Conservation (phyloP, 2,797 vertebrate genomes). For the Bradypus variegatus region DNA sequence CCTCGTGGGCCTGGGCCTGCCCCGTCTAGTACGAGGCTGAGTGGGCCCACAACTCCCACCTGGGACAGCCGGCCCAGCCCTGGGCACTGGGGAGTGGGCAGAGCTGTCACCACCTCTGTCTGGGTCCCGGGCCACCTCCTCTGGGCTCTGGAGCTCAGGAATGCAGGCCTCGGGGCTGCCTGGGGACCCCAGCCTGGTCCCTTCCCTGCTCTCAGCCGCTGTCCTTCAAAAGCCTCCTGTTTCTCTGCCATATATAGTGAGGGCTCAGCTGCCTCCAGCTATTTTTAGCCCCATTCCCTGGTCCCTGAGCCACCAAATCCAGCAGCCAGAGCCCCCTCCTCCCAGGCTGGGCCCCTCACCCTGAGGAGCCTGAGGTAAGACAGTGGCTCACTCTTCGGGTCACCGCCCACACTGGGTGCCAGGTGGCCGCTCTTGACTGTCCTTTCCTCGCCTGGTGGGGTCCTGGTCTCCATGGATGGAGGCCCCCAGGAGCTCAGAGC, state of each 20-base stretch:
- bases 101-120: not conserved
- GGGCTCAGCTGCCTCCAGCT: conserved; percentile 73
- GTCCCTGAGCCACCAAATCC: conserved; percentile 67
- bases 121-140: not conserved
- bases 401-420: not conserved
- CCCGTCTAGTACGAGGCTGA: not conserved
- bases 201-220: conserved; percentile 25
- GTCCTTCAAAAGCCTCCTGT: conserved; percentile 42
- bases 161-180: not conserved
- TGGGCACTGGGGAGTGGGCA: not conserved
- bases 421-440: not conserved
- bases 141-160: conserved; percentile 41
- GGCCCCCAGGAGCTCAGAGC: not conserved
- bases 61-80: not conserved
- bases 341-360: conserved; percentile 27
- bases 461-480: not conserved
- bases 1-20: not conserved
- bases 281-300: conserved; percentile 77
- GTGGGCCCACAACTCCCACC: not conserved
- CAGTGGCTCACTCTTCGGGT: not conserved
- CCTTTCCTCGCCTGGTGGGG: not conserved
- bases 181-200: conserved; percentile 43
- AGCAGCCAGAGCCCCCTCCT: conserved; percentile 52
- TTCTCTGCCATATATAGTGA: conserved; percentile 80
- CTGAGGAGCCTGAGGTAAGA: not conserved